Percentiles rank a stretch among this genome's conserved stretches.
These are phyloP conservation scores for Bergia puertoricense DNA, from an alignment of 92 coral and sea anemone genomes.

Conservation along the genomic window DNA sequence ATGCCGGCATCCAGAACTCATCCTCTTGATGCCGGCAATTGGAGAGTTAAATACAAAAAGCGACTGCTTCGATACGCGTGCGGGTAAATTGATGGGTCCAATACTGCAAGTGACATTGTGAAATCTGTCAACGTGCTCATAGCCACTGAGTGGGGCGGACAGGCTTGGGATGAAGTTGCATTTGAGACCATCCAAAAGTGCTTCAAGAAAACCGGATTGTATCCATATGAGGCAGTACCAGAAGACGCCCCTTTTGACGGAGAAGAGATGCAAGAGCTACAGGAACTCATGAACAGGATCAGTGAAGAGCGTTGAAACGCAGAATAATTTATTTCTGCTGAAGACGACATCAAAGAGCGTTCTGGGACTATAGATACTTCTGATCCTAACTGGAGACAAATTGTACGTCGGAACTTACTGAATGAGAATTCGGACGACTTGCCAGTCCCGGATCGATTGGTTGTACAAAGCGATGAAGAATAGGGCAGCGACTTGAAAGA, in stretches of 20 bases:
- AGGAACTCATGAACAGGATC: slow-evolving; percentile 32
- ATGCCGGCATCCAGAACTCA: slow-evolving; percentile 24
- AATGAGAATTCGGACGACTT: background rate
- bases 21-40: slow-evolving; percentile 35
- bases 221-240: slow-evolving; percentile 17
- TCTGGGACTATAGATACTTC: slow-evolving; percentile 43
- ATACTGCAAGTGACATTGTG: slow-evolving; percentile 58
- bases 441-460: too few species aligned
- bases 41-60: slow-evolving; percentile 63
- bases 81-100: slow-evolving; percentile 45
- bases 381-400: slow-evolving; percentile 36
- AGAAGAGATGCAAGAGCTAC: slow-evolving; percentile 16
- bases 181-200: slow-evolving; percentile 8
- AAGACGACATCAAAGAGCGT: slow-evolving; percentile 40
- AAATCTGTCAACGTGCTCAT: slow-evolving; percentile 49
- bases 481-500: too few species aligned
- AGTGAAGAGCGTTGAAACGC: slow-evolving; percentile 11
- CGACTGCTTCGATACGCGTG: slow-evolving; percentile 50
- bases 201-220: slow-evolving; percentile 23
- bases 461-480: too few species aligned
- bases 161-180: slow-evolving; percentile 62
- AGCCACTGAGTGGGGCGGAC: slow-evolving; percentile 55
- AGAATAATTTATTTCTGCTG: slow-evolving; percentile 29
- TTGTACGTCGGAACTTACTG: slow-evolving; percentile 22
- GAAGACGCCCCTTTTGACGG: slow-evolving; percentile 50